Evolutionary conservation across 2,888 invertebrate species (phyloP).

Genomic region (Pharmacophagus antenor): DNA sequence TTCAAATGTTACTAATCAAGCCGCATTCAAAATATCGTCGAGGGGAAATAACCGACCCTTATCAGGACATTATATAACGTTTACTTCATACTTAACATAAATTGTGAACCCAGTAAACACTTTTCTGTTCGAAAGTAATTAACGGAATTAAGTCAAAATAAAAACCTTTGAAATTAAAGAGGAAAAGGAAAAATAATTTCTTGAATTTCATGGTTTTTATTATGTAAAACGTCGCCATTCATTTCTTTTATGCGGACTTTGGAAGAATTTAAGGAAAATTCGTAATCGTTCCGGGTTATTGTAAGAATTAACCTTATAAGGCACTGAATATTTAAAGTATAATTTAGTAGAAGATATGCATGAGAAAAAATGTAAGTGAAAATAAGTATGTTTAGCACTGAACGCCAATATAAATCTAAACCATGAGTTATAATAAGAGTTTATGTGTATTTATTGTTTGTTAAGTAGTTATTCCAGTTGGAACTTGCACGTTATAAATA

Average conservation of each 20-base stretch:
- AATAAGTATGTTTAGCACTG: no score
- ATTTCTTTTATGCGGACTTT: constrained; percentile 6
- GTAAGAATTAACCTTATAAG: neutral
- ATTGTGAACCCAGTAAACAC: constrained; percentile 25
- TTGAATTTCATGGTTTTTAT: neutral
- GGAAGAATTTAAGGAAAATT: neutral
- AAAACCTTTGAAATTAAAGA: neutral
- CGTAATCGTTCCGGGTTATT: neutral
- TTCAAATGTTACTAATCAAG: constrained; percentile 24
- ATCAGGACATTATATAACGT: constrained; percentile 11
- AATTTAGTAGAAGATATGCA: neutral
- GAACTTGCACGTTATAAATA: no score
- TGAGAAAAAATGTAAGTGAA: no score
- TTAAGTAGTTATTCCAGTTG: no score
- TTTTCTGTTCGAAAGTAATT: constrained; percentile 16
- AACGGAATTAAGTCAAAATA: constrained; percentile 6
- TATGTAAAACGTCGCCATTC: neutral
- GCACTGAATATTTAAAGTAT: neutral
- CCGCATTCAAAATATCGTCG: constrained; percentile 3
- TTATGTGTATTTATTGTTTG: no score
- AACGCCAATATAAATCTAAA: no score
- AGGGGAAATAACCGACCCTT: constrained; percentile 14
- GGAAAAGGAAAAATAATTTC: neutral
- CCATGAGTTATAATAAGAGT: no score
- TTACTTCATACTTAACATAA: constrained; percentile 23